A percentile compares a stretch with the other conserved stretches of the same genome.
Evolutionary conservation across 1,140 invertebrate species (phyloP).

Genomic region (Sycophaga agraensis): DNA sequence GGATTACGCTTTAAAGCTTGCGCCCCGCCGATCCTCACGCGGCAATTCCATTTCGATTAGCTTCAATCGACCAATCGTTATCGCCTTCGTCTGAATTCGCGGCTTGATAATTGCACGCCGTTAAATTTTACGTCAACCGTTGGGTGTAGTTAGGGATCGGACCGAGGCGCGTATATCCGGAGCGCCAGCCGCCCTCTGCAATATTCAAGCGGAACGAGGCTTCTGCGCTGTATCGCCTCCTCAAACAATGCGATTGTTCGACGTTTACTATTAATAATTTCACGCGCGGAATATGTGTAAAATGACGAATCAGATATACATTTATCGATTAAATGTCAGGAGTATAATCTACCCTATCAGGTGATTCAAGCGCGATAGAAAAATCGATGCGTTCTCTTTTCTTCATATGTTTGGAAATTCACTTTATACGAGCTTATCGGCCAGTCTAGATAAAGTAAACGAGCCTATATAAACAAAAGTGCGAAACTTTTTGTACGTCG

Average conservation of each 20-base stretch:
- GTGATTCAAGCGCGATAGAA: slow-evolving; percentile 11
- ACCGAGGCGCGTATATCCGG: too few species aligned
- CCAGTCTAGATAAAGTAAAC: not conserved
- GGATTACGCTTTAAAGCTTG: too few species aligned
- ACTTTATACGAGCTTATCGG: not conserved
- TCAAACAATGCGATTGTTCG: not conserved
- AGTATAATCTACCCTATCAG: slow-evolving; percentile 2
- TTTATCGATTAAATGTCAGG: slow-evolving; percentile 24
- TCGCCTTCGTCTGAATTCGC: too few species aligned
- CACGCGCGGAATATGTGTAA: not conserved
- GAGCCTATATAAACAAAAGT: slow-evolving; percentile 1
- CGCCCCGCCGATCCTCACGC: too few species aligned
- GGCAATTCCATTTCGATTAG: too few species aligned
- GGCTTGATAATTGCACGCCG: too few species aligned
- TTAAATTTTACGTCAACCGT: too few species aligned
- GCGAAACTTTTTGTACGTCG: not conserved
- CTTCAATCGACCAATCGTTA: too few species aligned
- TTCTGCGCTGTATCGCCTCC: too few species aligned
- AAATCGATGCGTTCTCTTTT: slow-evolving; percentile 21
- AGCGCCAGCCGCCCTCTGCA: too few species aligned
- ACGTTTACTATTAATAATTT: not conserved
- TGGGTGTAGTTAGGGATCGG: too few species aligned
- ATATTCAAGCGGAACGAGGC: too few species aligned
- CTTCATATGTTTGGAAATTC: not conserved
- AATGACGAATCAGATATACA: not conserved